Evolutionary conservation across 2,888 invertebrate species (phyloP), one percentile per base, ranked within the genome.

Genomic region (Tetranychus piercei): DNA sequence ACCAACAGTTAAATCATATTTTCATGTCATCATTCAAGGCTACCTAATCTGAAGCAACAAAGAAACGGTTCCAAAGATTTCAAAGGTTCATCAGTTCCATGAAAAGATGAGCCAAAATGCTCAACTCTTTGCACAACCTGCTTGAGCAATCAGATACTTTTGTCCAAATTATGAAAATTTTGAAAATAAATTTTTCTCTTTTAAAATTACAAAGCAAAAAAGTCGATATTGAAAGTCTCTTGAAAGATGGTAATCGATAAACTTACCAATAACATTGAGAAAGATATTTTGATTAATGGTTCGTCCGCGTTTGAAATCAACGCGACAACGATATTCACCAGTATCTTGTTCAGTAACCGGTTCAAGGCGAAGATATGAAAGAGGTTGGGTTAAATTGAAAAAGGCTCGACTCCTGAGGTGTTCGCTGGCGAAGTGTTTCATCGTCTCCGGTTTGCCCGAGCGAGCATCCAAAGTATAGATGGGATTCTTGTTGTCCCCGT

Each of bases 241-340:
- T 34, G 5, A 1, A 34, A 34, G 34, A 34, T 34, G 20, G 2
- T 7, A 7, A 55, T 15, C 9, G 15, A 55, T 2, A 0, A 6
- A 74, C 74, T 89, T 82, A 92, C 92, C 91, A 81, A 92, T 90
- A 79, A 92, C 91, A 78, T 91, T 91, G 81, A 92, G 88, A 84
- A 92, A 92, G 85, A 91, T 92, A 81, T 90, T 87, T 83, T 90
- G 89, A 84, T 90, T 91, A 82, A 91, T 88, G 77, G 92, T 92
- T 84, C 92, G 92, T 78, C 91, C 90, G 83, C 91, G 90, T 78
- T 90, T 86, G 85, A 92, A 92, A 86, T 92, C 92, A 79, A 92
- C 90, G 78, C 92, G 86, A 83, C 92, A 92, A 78, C 92, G 87
- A 85, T 92, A 92, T 79, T 90, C 88, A 80, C 91, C 91, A 82